Evolutionary conservation across 2,888 invertebrate genomes (phyloP).

Genomic region (Drosophila imparisetae): DNA sequence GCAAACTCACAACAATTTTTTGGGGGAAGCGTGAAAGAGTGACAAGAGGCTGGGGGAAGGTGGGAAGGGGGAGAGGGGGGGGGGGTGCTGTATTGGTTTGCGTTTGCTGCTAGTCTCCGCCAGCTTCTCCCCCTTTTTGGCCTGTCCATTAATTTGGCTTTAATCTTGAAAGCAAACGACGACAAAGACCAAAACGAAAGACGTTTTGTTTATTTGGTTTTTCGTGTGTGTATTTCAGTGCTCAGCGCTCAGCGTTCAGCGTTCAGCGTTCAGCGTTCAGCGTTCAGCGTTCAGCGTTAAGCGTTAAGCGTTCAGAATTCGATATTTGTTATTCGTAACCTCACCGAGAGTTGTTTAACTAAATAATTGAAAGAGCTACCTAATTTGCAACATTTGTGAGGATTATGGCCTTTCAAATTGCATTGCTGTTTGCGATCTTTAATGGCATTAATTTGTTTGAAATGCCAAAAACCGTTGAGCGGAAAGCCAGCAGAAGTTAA

Average conservation of each 20-base stretch:
- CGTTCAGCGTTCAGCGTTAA: background rate
- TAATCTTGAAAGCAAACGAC: constrained; percentile 58
- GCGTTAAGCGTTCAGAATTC: background rate
- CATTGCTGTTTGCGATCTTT: constrained; percentile 49
- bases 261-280: background rate
- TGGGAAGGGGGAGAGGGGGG: too few relatives aligned
- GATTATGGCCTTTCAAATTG: constrained; percentile 58
- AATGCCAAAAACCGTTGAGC: constrained; percentile 59
- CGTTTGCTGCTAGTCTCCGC: background rate
- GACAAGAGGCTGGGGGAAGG: background rate
- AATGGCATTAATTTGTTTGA: constrained; percentile 59
- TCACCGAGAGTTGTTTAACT: constrained; percentile 29
- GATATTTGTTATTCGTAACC: constrained; percentile 14
- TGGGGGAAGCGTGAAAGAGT: background rate
- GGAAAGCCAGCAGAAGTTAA: constrained; percentile 38
- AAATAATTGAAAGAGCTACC: constrained; percentile 58
- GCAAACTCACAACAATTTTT: constrained; percentile 50
- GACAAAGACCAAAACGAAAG: constrained; percentile 54
- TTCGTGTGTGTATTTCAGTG: constrained; percentile 22
- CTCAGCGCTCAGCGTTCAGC: background rate
- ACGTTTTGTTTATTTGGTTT: constrained; percentile 64
- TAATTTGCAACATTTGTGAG: constrained; percentile 67
- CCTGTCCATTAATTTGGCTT: constrained; percentile 75
- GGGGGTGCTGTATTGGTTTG: background rate
- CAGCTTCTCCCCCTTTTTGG: constrained; percentile 1